A percentile compares a stretch with the other conserved stretches of the same genome.
These are phyloP conservation scores for Aldabrachelys gigantea DNA, from an alignment of 2,113 vertebrate genomes.

Conservation along the genomic window DNA sequence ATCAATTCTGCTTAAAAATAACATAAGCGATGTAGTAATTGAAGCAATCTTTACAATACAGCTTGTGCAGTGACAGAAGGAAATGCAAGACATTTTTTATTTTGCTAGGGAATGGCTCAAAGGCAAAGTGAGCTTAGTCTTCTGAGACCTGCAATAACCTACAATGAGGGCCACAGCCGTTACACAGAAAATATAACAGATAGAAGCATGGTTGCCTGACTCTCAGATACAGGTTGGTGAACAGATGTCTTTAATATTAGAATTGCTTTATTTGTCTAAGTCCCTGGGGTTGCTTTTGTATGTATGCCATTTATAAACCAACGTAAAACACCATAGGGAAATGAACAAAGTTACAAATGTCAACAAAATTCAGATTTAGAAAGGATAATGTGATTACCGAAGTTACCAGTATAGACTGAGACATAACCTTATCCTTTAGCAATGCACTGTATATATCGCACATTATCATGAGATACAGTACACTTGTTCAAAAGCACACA, in stretches of 20 bases:
- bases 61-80: conserved; percentile 57
- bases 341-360: conserved; percentile 33
- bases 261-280: background rate
- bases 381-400: conserved; percentile 6
- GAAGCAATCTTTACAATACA: conserved; percentile 65
- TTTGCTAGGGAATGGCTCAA: conserved; percentile 68
- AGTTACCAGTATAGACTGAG: background rate
- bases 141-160: conserved; percentile 71
- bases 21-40: conserved; percentile 66
- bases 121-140: conserved; percentile 63
- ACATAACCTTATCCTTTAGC: conserved; percentile 26
- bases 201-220: conserved; percentile 57
- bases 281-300: background rate
- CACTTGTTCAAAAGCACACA: background rate
- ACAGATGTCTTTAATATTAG: conserved; percentile 61
- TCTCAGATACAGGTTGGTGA: conserved; percentile 67
- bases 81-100: conserved; percentile 70
- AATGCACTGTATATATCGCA: background rate
- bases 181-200: conserved; percentile 72
- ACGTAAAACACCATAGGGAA: conserved; percentile 4
- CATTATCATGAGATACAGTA: background rate
- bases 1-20: conserved; percentile 74
- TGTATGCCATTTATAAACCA: conserved; percentile 24
- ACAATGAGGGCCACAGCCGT: conserved; percentile 58
- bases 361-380: conserved; percentile 39